Percentiles rank a stretch among this genome's conserved stretches.
Conservation (phyloP, 92 coral and sea anemone genomes). For the Phenganax subtilis region DNA sequence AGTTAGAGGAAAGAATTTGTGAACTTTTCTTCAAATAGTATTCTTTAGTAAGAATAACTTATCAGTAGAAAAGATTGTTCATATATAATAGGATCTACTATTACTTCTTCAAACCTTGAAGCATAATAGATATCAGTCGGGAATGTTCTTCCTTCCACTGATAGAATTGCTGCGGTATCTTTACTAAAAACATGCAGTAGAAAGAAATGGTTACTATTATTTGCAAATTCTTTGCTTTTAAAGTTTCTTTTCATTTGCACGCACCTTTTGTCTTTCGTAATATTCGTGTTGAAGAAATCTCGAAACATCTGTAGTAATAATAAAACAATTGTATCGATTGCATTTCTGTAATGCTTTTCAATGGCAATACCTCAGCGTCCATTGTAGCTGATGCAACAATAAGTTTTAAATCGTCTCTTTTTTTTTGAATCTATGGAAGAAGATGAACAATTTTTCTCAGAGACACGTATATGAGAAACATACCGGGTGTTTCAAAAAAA, state of each 20-base stretch:
- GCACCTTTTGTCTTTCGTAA: conserved; percentile 67
- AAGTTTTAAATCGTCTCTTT: conserved; percentile 68
- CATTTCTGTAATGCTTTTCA: background rate
- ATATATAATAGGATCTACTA: background rate
- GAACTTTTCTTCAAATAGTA: too few species aligned
- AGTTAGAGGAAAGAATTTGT: background rate
- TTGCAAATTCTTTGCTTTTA: background rate
- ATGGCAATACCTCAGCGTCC: conserved; percentile 72
- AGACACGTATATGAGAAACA: background rate
- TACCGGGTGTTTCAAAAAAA: too few species aligned
- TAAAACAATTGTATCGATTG: background rate
- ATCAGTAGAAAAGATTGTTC: too few species aligned
- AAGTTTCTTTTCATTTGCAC: background rate
- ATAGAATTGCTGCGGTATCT: conserved; percentile 85
- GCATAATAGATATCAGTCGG: conserved; percentile 79
- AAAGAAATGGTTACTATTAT: background rate
- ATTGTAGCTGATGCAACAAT: conserved; percentile 91
- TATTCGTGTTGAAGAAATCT: conserved; percentile 78
- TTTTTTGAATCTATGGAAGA: conserved; percentile 63
- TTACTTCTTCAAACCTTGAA: conserved; percentile 46
- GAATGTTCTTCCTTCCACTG: conserved; percentile 91
- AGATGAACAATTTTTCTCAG: background rate
- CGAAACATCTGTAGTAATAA: conserved; percentile 62
- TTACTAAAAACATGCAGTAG: conserved; percentile 45
- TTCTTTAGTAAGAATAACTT: too few species aligned